Base-by-base conservation (phyloP, 1,140 invertebrate species). In the Bombus picipes region DNA sequence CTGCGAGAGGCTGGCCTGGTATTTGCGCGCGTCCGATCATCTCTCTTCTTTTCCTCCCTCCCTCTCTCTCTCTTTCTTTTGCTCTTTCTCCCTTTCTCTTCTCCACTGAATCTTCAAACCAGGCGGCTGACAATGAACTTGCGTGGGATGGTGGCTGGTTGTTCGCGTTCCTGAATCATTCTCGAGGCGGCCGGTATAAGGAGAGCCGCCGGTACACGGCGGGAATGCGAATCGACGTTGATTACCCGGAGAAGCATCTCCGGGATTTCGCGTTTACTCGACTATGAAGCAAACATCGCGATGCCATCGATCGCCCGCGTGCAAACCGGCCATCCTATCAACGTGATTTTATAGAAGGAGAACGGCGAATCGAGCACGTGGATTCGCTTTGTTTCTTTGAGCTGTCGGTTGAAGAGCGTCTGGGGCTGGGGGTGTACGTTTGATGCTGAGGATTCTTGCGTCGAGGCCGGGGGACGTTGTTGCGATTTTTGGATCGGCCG, bases 21-120 rank as follows among this genome's bases (percentile, higher is more conserved):
- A 91, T 91, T 91, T 91, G 89, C 87, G n/a, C 81, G 43, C 77
- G 70, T 78, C 72, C 79, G 74, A 89, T 89, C 88, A 70, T 65
- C 66, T 65, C 72, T 37, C 43, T 53, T 28, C 74, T 28, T 47
- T 68, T 76, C 25, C 65, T 43, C 66, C 6, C 1, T 1, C 75
- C 10, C 43, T 73, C 73, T 32, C 81, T 32, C 81, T 15, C 10
- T 28, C 25, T 12, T 8, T 59, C 9, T 12, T 12, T 28, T 4
- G 12, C 72, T 41, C 32, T 15, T 70, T 28, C 57, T 28, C 57
- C 28, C 9, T 12, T 59, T 12, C 57, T 28, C 72, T 37, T n/a
- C 15, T 70, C 15, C 88, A 3, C 6, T n/a, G 75, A 66, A 88
- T 81, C 78, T 66, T 80, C 41, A 32, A 66, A 32, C 71, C n/a